Conservation (phyloP, 2,113 vertebrate species). For the Lampris incognitus region DNA sequence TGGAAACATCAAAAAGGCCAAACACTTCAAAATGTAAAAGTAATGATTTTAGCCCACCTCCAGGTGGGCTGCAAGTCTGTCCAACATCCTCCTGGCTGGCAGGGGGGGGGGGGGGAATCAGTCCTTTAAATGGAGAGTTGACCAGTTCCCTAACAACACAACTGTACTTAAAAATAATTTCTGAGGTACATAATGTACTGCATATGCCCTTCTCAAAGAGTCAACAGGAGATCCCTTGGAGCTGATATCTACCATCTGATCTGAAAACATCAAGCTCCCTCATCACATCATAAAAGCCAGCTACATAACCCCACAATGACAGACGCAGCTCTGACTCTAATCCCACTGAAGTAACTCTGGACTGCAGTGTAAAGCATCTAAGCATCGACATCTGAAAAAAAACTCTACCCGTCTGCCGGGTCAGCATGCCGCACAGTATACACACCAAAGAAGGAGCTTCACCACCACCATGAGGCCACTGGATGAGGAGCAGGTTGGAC, state of each 20-base stretch:
- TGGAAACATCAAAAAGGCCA: slow-evolving; percentile 85
- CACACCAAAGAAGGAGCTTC: slow-evolving; percentile 59
- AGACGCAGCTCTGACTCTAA: slow-evolving; percentile 29
- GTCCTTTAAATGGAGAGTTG: slow-evolving; percentile 80
- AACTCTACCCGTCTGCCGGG: slow-evolving; percentile 21
- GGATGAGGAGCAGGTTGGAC: slow-evolving; percentile 35
- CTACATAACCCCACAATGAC: slow-evolving; percentile 39
- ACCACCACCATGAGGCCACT: slow-evolving; percentile 66
- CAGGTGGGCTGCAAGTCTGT: slow-evolving; percentile 75
- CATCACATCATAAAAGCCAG: slow-evolving; percentile 46
- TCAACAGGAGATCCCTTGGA: slow-evolving; percentile 45
- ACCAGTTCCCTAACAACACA: slow-evolving; percentile 59
- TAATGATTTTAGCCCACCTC: slow-evolving; percentile 82
- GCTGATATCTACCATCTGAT: slow-evolving; percentile 56
- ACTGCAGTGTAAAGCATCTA: slow-evolving; percentile 18
- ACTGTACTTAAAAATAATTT: slow-evolving; percentile 72
- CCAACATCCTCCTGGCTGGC: slow-evolving; percentile 70
- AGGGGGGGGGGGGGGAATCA: slow-evolving; percentile 60
- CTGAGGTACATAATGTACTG: slow-evolving; percentile 65
- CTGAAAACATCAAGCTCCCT: slow-evolving; percentile 52
- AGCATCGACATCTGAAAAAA: slow-evolving; percentile 14
- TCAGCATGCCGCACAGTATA: slow-evolving; percentile 10
- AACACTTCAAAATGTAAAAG: slow-evolving; percentile 87
- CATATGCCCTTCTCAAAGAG: slow-evolving; percentile 56
- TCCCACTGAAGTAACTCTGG: slow-evolving; percentile 25